Evolutionary conservation across 2,797 vertebrate species (phyloP).

Genomic region (Allobates femoralis): DNA sequence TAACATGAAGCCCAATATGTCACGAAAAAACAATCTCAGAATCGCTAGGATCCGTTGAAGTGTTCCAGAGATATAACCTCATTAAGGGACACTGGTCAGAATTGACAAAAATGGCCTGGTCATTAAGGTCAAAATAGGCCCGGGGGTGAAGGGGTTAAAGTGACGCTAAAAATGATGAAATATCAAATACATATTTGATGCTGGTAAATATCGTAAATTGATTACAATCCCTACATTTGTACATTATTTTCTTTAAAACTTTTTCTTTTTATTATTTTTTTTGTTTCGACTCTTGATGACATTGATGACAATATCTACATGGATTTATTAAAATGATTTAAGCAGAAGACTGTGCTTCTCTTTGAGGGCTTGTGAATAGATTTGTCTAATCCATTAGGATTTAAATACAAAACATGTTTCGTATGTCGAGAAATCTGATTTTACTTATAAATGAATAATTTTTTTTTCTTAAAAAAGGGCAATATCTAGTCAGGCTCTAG

Average conservation of each 20-base stretch:
- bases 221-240: neutral
- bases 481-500: slow-evolving; percentile 53
- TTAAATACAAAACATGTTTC: slow-evolving; percentile 38
- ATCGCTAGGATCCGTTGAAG: too few species aligned
- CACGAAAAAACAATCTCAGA: too few species aligned
- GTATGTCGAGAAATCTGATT: slow-evolving; percentile 21
- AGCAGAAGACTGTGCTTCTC: neutral
- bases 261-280: neutral
- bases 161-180: too few species aligned
- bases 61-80: too few species aligned
- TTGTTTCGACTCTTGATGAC: neutral
- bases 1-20: too few species aligned
- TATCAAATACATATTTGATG: neutral
- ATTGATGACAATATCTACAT: neutral
- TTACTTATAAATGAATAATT: slow-evolving; percentile 30
- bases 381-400: neutral
- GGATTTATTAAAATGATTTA: neutral
- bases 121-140: too few species aligned
- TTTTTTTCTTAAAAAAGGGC: too few species aligned
- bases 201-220: neutral
- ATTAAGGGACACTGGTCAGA: too few species aligned
- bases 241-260: neutral
- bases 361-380: neutral
- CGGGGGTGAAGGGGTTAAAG: too few species aligned
- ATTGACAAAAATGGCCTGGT: too few species aligned